These are phyloP conservation scores for Melitaea athalia DNA, from an alignment of 2,888 invertebrate genomes.

Conservation along the genomic window DNA sequence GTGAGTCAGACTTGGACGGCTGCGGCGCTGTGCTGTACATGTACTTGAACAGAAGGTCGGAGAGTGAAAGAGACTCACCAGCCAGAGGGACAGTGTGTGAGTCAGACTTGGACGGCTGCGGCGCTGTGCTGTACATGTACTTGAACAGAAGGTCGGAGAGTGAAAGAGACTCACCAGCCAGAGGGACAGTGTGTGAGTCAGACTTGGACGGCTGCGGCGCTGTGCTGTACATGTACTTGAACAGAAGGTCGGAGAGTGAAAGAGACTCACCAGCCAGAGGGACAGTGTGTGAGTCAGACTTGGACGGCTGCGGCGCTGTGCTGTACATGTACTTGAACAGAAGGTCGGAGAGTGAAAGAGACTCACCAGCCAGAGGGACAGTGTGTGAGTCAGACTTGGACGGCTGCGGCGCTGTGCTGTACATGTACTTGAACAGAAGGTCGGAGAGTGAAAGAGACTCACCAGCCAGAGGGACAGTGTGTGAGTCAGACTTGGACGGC, in stretches of 20 bases:
- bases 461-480: constrained; percentile 96
- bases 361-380: constrained; percentile 93
- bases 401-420: constrained; percentile 98
- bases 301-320: constrained; percentile 97
- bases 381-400: constrained; percentile 93
- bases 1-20: constrained; percentile 92
- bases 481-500: constrained; percentile 92
- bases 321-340: constrained; percentile 99
- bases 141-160: constrained; percentile 96
- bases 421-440: constrained; percentile 99
- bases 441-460: constrained; percentile 87
- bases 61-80: constrained; percentile 85
- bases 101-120: constrained; percentile 94
- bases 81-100: constrained; percentile 96
- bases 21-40: constrained; percentile 99
- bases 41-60: constrained; percentile 97
- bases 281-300: constrained; percentile 93
- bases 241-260: constrained; percentile 94
- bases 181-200: constrained; percentile 94
- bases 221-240: constrained; percentile 99
- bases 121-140: constrained; percentile 99
- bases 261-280: constrained; percentile 92
- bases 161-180: constrained; percentile 90
- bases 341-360: constrained; percentile 90
- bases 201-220: constrained; percentile 97